phyloP scores from a whole-genome alignment of 35 echinoderm and acorn worm genomes.

The Heliocidaris tuberculata region DNA sequence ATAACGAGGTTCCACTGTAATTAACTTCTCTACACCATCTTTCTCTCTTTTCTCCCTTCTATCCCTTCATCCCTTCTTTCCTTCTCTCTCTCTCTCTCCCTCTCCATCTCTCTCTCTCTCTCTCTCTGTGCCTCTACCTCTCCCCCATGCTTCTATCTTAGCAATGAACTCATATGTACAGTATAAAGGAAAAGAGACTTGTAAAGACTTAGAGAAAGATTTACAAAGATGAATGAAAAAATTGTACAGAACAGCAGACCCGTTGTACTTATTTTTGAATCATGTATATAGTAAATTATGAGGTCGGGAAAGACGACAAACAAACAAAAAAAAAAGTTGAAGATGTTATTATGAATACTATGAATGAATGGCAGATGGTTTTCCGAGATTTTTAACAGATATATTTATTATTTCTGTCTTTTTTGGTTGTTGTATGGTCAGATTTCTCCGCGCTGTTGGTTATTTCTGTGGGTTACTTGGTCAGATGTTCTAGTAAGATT shows the following conservation, averaged over 20 bases:
- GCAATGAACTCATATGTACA: conserved; percentile 38
- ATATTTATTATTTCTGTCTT: conserved; percentile 12
- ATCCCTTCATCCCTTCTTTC: background rate
- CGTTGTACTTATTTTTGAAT: conserved; percentile 48
- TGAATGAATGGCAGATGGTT: conserved; percentile 33
- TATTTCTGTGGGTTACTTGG: background rate
- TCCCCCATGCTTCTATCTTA: background rate
- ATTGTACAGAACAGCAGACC: conserved; percentile 23
- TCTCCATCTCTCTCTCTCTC: background rate
- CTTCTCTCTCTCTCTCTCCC: background rate
- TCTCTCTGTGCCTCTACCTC: background rate
- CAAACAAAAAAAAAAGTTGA: conserved; percentile 33
- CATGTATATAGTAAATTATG: conserved; percentile 56
- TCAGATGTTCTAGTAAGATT: background rate
- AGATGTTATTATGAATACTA: conserved; percentile 43
- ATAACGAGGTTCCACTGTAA: too few relatives aligned
- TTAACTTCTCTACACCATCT: background rate
- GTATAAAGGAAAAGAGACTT: background rate
- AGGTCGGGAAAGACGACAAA: background rate
- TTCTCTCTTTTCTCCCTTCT: background rate
- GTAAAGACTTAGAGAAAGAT: conserved; percentile 1
- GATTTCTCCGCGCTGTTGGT: background rate
- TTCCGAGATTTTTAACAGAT: background rate
- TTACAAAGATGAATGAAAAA: conserved; percentile 13
- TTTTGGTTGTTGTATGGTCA: background rate